These are phyloP conservation scores for Epinotia nisella DNA, from an alignment of 2,888 invertebrate genomes.

Conservation along the genomic window DNA sequence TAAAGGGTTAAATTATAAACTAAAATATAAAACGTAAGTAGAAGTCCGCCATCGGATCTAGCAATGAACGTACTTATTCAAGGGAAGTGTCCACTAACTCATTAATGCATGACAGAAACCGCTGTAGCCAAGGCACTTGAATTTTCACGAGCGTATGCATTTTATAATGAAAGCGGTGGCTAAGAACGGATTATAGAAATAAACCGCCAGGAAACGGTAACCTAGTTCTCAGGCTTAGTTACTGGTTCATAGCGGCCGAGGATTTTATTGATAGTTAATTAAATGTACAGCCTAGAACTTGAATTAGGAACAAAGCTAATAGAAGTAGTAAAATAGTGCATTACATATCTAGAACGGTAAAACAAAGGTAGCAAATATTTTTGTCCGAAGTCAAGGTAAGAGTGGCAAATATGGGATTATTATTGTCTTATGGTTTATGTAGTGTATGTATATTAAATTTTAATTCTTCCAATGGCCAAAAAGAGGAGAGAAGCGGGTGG, in stretches of 20 bases:
- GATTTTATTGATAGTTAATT: slow-evolving; percentile 17
- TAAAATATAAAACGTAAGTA: too few relatives aligned
- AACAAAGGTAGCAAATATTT: not conserved
- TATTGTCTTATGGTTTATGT: too few relatives aligned
- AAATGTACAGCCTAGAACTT: not conserved
- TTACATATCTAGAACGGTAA: not conserved
- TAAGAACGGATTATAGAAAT: slow-evolving; percentile 37
- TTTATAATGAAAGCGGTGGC: slow-evolving; percentile 35
- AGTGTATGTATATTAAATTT: not conserved
- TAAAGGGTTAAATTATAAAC: too few relatives aligned
- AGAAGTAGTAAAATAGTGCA: not conserved
- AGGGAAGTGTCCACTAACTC: slow-evolving; percentile 28
- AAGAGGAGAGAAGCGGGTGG: too few relatives aligned
- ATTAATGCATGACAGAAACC: slow-evolving; percentile 37
- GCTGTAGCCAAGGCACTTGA: slow-evolving; percentile 26
- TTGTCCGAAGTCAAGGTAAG: not conserved
- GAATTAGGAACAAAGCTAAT: not conserved
- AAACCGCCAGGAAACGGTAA: slow-evolving; percentile 30
- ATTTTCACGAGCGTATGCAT: slow-evolving; percentile 30
- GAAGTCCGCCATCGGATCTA: too few relatives aligned
- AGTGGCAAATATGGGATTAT: not conserved
- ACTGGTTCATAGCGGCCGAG: slow-evolving; percentile 3
- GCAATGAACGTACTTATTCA: not conserved
- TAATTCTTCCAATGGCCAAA: not conserved
- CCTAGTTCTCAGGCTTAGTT: slow-evolving; percentile 15